Evolutionary conservation across 2,888 invertebrate genomes (phyloP), one percentile per base, ranked within the genome.

Genomic region (Carcina quercana): DNA sequence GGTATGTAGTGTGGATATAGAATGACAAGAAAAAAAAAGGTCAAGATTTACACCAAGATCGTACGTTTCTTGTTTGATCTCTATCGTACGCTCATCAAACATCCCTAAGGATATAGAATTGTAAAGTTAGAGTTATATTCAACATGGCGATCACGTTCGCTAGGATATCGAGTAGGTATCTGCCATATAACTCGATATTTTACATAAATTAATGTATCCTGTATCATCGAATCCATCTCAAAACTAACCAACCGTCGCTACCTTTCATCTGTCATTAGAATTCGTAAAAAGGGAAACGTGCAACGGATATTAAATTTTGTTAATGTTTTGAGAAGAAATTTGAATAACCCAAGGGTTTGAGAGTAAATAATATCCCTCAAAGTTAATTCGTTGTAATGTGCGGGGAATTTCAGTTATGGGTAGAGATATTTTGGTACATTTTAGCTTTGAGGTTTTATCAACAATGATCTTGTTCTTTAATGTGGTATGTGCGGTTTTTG

Each of bases 131-230:
- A n/a, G n/a, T n/a, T n/a, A n/a, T n/a, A 63, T 68, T 74, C 66
- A 71, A 65, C 65, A 75, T 61, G 66, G 55, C 57, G 61, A 63
- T 74, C 76, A 76, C 74, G 76, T 72, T 67, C 66, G n/a, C n/a
- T n/a, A 54, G 50, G 63, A 64, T 71, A 73, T 70, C 58, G 66
- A 61, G 65, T 62, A 56, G 49, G 45, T n/a, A n/a, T 31, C 41
- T 28, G 37, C 40, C 47, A 46, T 58, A 74, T 75, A 73, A 76
- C 69, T 57, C 62, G 66, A 78, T 75, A 71, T 68, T 68, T 68
- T 68, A 61, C 68, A 69, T 72, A 71, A 73, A 76, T 76, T 75
- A 74, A 68, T 61, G 66, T 66, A 53, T 53, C 54, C 44, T 32
- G 47, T 5, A 44, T 40, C 43, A 44, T 45, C 52, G 59, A 55